Evolutionary conservation across 2,797 vertebrate species (phyloP), one percentile per base, ranked within the genome.

Genomic region (Echeneis naucrates): DNA sequence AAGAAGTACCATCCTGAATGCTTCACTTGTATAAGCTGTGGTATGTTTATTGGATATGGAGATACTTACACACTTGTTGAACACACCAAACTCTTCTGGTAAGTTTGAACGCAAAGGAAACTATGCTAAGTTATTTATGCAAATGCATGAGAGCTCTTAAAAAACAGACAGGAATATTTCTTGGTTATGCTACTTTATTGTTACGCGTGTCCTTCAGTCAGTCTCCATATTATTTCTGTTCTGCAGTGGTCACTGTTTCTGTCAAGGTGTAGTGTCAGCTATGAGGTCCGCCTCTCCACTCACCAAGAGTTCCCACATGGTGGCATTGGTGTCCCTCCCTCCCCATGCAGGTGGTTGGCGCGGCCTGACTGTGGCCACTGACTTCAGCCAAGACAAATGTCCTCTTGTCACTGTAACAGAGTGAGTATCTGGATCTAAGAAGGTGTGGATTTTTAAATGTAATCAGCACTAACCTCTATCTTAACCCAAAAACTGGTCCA

Each of bases 1-100:
- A 96, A 97, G 85, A 99, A 97, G 88, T 99, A 97, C 80, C 98
- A 99, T 87, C 97, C 98, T 0, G 98, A 99, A 81, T 99, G 98
- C 78, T 99, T 99, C 91, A 94, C 92, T 72, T 99, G 98, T 87
- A 89, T 94, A 64, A 94, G 88, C 19, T 99, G 98, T 59, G 91
- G 88, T 42, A 86, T 89, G 6, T 95, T 98, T 77, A 99, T 99
- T 0, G 98, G 98, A 1, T 96, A 98, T 0, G 98, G 97, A 44
- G 98, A 99, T 87, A 96, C 94, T 0, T 99, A 97, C 30, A 95
- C 95, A 0, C 93, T 99, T 52, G 95, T 98, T 61, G 97, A 99
- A 75, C 95, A 92, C 81, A 96, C 95, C 67, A 95, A 96, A 84
- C 96, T 99, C 35, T 99, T 97, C 93, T 94, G 93, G 93, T 91